Conservation (phyloP, 1,140 invertebrate species). For the Neodiprion lecontei region DNA sequence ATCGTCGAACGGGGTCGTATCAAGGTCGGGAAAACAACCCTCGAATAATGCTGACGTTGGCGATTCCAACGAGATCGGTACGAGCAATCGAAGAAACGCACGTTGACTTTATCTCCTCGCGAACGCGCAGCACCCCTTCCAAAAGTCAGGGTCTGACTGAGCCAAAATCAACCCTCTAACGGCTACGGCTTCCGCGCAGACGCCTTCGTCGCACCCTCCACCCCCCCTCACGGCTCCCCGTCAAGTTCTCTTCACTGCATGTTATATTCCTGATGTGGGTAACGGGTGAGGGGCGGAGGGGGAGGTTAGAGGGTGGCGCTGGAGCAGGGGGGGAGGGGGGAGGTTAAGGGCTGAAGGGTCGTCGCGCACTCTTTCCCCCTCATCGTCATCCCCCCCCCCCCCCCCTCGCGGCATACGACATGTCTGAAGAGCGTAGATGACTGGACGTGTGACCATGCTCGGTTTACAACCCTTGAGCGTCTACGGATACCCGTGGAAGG, state of each 20-base stretch:
- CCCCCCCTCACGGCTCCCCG: not conserved
- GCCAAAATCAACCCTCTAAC: not conserved
- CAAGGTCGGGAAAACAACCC: no score
- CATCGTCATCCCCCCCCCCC: not conserved
- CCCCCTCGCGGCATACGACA: not conserved
- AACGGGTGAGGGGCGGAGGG: constrained; percentile 12
- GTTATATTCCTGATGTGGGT: not conserved
- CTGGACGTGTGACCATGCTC: no score
- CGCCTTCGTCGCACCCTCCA: not conserved
- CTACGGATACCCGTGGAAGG: no score
- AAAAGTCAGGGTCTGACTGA: constrained; percentile 5
- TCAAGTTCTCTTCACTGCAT: not conserved
- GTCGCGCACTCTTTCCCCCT: not conserved
- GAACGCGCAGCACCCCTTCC: constrained; percentile 2
- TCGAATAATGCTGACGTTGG: not conserved
- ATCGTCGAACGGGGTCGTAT: no score
- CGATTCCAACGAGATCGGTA: no score
- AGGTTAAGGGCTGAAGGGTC: constrained; percentile 1
- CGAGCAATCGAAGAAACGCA: not conserved
- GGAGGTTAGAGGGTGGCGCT: constrained; percentile 9
- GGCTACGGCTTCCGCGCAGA: constrained; percentile 15
- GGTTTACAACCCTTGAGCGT: no score
- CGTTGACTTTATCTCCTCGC: not conserved
- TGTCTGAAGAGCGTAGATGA: not conserved
- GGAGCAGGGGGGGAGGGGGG: constrained; percentile 1